Evolutionary conservation across 2,113 vertebrate genomes (phyloP), one percentile per base, ranked within the genome.

Genomic region (Salvator merianae): DNA sequence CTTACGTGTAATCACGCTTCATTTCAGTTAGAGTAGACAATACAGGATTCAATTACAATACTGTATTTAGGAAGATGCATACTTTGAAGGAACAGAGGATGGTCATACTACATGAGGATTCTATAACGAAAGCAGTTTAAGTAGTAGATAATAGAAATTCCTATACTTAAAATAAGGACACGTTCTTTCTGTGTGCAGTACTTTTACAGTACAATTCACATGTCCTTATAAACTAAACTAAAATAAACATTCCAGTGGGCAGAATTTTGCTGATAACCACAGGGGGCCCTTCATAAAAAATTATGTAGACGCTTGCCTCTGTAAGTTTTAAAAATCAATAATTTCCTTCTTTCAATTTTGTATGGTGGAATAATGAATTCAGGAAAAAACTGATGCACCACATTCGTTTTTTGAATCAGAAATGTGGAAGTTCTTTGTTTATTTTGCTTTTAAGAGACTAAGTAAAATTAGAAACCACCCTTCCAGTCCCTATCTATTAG

Each of bases 381-480:
- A 78, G 0, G n/a, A 70, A 5, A 43, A 24, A 53, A 65, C 34
- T 81, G 86, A 3, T 8, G 43, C 65, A 32, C 22, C 62, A 34
- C 4, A 4, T n/a, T 4, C 28, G 22, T 47, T 43, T 4, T 86
- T 79, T 81, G 40, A 55, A 5, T 73, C 40, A 59, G 79, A 85
- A 50, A 65, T 55, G 77, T 82, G 65, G 20, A 77, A 32, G 3
- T 24, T 7, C 14, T 0, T 1, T 76, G 36, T 65, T 86, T 30
- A 7, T 55, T 55, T 55, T 0, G 7, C 0, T 69, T 89, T 66
- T 24, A 66, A 26, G 82, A 82, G 78, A 87, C 18, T 72, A 16
- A 74, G 38, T 47, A 86, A 84, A 85, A 16, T 2, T 77, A 22
- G n/a, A 63, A 72, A 89, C 84, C 36, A 50, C 28, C 14, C 80